Base-by-base conservation (phyloP, 2,888 invertebrate genomes). In the Abscondita cerata region DNA sequence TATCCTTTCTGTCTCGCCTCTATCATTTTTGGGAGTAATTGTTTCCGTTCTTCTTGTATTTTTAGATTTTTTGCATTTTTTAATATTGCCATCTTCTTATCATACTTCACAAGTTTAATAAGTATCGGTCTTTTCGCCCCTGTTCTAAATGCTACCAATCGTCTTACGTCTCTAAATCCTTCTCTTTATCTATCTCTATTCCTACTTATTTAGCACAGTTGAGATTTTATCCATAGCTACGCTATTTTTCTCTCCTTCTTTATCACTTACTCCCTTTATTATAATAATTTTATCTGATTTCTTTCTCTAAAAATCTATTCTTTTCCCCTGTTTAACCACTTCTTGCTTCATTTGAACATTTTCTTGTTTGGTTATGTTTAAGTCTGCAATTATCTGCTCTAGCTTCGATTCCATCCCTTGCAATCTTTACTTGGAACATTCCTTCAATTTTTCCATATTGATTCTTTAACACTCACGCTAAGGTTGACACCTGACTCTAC, bases 1-100 rank as follows among this genome's bases (percentile, higher is more conserved):
- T 50, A 18, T 18, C 59, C 59, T 44, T 52, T 59, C 15, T 25
- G 25, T 52, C 36, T 52, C 19, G 59, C 52, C 13, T 52, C 59
- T n/a, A 52, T 59, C 41, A 59, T 13, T 1, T 19, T 15, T 11
- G 59, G 44, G 4, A 59, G 52, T 44, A 52, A 16, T 59, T 44
- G 15, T 52, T 52, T 52, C 34, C 59, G 15, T 34, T 52, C 44
- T 33, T 59, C 41, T 58, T 52, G 52, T 31, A 46, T 16, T 16
- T 51, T 51, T 38, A 51, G n/a, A 25, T 15, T 41, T 31, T 53
- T 53, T 12, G n/a, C 16, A 5, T 46, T 11, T 18, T 47, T 44
- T 46, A 46, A 15, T 16, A 54, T 46, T 34, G 31, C 46, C 34
- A 46, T 34, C 18, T 54, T 54, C 46, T 33, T 54, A 4, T 12